phyloP scores from a whole-genome alignment of 2,888 invertebrate genomes.

The Drosophila borealis region DNA sequence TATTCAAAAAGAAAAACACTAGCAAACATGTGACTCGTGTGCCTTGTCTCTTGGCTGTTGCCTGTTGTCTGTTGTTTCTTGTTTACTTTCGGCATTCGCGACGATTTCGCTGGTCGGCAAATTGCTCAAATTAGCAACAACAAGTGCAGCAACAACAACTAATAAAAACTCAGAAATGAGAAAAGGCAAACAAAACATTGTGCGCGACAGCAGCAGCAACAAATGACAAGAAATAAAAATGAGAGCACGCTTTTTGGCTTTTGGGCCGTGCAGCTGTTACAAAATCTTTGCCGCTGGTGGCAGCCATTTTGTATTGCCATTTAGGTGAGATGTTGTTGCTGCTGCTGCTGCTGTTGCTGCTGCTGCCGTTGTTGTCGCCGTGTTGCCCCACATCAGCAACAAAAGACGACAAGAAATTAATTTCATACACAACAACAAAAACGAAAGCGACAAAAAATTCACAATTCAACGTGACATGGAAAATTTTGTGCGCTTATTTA shows the following conservation, averaged over 20 bases:
- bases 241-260: slow-evolving; percentile 73
- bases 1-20: slow-evolving; percentile 51
- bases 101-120: slow-evolving; percentile 55
- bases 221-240: slow-evolving; percentile 67
- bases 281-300: slow-evolving; percentile 72
- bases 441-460: slow-evolving; percentile 64
- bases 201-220: slow-evolving; percentile 50
- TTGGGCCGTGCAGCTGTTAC: slow-evolving; percentile 76
- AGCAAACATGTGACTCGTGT: slow-evolving; percentile 55
- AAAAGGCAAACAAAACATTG: slow-evolving; percentile 71
- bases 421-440: slow-evolving; percentile 66
- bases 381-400: slow-evolving; percentile 72
- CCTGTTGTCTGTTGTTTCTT: slow-evolving; percentile 39
- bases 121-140: slow-evolving; percentile 76
- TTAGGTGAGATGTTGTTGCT: slow-evolving; percentile 69
- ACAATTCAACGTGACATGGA: slow-evolving; percentile 78
- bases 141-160: slow-evolving; percentile 49
- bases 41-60: slow-evolving; percentile 40
- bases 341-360: slow-evolving; percentile 18
- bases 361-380: slow-evolving; percentile 47
- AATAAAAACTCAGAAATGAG: slow-evolving; percentile 66
- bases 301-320: slow-evolving; percentile 79
- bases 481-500: slow-evolving; percentile 64
- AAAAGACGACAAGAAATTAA: slow-evolving; percentile 80
- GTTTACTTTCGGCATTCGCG: slow-evolving; percentile 69